Evolutionary conservation across 2,888 invertebrate species (phyloP).

Genomic region (Parascotia fuliginaria): DNA sequence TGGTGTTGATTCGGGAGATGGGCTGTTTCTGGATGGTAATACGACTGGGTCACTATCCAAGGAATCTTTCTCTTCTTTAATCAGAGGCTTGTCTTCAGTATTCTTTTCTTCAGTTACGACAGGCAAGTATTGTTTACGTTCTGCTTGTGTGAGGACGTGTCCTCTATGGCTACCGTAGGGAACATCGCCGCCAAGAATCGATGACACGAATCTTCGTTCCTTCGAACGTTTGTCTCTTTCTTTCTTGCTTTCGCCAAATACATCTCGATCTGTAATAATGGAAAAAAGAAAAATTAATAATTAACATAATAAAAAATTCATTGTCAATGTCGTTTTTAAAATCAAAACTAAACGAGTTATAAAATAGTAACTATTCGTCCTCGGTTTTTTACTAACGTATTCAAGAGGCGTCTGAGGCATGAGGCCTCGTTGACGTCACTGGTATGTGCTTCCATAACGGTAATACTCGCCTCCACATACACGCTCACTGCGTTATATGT

Average conservation of each 20-base stretch:
- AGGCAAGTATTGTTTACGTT: conserved; percentile 92
- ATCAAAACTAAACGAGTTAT: conserved; percentile 39
- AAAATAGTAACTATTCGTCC: conserved; percentile 59
- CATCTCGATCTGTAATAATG: conserved; percentile 81
- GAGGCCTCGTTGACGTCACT: conserved; percentile 83
- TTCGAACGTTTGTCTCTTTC: conserved; percentile 69
- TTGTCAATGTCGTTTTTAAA: conserved; percentile 10
- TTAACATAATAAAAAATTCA: neutral
- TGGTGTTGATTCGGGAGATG: conserved; percentile 84
- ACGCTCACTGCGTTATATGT: conserved; percentile 50
- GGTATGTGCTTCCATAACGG: conserved; percentile 85
- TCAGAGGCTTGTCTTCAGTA: conserved; percentile 79
- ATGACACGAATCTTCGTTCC: conserved; percentile 90
- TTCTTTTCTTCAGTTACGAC: conserved; percentile 86
- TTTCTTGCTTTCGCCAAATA: conserved; percentile 76
- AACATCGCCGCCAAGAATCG: conserved; percentile 92
- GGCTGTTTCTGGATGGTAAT: conserved; percentile 80
- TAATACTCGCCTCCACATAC: conserved; percentile 79
- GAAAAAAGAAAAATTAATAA: conserved; percentile 26
- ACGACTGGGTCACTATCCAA: conserved; percentile 88
- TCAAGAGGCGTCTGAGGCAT: conserved; percentile 75
- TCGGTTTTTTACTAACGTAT: conserved; percentile 74
- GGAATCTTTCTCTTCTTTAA: conserved; percentile 88
- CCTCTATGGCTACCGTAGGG: conserved; percentile 92
- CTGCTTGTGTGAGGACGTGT: conserved; percentile 92